A percentile compares a stretch with the other conserved stretches of the same genome.
Conservation (phyloP, 2,888 invertebrate genomes). For the Vannuccia rotundouncinata region DNA sequence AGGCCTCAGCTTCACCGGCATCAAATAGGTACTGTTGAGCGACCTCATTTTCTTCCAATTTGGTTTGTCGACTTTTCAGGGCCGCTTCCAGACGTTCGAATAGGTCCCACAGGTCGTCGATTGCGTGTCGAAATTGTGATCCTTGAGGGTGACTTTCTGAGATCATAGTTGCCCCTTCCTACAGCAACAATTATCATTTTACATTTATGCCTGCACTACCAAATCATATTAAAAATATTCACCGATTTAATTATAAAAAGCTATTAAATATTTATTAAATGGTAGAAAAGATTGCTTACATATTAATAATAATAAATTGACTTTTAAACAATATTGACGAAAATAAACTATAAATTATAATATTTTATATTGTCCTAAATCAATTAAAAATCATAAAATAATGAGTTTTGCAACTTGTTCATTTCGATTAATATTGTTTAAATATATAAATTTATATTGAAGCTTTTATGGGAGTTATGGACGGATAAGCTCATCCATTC, state of each 20-base stretch:
- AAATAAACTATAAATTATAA: too few relatives aligned
- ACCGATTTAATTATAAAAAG: neutral
- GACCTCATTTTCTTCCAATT: constrained; percentile 77
- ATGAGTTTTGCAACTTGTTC: too few relatives aligned
- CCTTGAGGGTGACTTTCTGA: constrained; percentile 90
- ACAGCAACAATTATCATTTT: neutral
- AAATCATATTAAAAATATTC: neutral
- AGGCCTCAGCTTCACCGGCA: constrained; percentile 95
- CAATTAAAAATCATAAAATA: too few relatives aligned
- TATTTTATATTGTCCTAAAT: too few relatives aligned
- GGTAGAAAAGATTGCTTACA: neutral
- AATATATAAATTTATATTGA: too few relatives aligned
- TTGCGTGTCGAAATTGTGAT: constrained; percentile 76
- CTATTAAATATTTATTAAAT: neutral
- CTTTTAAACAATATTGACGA: neutral
- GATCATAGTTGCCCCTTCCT: constrained; percentile 62
- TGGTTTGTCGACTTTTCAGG: constrained; percentile 77
- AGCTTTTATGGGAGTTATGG: too few relatives aligned
- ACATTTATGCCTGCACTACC: too few relatives aligned
- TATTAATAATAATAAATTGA: neutral
- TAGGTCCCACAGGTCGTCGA: constrained; percentile 77
- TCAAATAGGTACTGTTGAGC: constrained; percentile 95
- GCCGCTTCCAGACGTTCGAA: constrained; percentile 92
- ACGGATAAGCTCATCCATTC: too few relatives aligned
- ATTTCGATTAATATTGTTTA: too few relatives aligned